phyloP scores from a whole-genome alignment of 2,888 invertebrate genomes.

The Lepidonotus clava region DNA sequence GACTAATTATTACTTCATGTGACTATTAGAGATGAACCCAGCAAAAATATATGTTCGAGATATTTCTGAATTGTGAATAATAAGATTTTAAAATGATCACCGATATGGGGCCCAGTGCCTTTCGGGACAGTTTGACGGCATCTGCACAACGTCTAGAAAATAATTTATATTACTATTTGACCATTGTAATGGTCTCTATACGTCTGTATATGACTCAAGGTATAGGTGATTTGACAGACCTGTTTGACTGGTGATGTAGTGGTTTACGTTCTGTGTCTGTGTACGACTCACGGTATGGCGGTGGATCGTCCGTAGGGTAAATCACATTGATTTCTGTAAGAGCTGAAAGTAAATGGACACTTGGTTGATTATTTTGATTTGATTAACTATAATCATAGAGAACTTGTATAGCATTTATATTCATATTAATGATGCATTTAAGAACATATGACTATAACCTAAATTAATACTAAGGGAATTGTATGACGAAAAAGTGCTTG shows the following conservation, averaged over 20 bases:
- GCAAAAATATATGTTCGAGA: too few relatives aligned
- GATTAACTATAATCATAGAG: too few relatives aligned
- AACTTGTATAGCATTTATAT: too few relatives aligned
- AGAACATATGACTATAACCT: too few relatives aligned
- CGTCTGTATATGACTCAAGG: background rate
- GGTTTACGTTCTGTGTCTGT: background rate
- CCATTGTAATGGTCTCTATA: background rate
- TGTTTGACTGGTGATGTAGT: background rate
- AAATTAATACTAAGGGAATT: too few relatives aligned
- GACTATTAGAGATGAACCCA: too few relatives aligned
- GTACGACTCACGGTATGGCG: background rate
- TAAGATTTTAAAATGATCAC: background rate
- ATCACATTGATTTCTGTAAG: constrained; percentile 23
- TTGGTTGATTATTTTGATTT: too few relatives aligned
- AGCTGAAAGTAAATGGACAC: background rate
- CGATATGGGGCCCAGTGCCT: background rate
- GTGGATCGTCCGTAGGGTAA: constrained; percentile 21
- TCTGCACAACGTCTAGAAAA: background rate
- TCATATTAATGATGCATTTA: too few relatives aligned
- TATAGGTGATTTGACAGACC: background rate
- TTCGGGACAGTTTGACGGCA: background rate
- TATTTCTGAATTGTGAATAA: too few relatives aligned
- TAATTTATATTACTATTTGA: background rate
- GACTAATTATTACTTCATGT: too few relatives aligned
- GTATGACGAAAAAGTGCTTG: too few relatives aligned